Evolutionary conservation across 2,113 vertebrate species (phyloP), one percentile per base, ranked within the genome.

Genomic region (Oceanites oceanicus): DNA sequence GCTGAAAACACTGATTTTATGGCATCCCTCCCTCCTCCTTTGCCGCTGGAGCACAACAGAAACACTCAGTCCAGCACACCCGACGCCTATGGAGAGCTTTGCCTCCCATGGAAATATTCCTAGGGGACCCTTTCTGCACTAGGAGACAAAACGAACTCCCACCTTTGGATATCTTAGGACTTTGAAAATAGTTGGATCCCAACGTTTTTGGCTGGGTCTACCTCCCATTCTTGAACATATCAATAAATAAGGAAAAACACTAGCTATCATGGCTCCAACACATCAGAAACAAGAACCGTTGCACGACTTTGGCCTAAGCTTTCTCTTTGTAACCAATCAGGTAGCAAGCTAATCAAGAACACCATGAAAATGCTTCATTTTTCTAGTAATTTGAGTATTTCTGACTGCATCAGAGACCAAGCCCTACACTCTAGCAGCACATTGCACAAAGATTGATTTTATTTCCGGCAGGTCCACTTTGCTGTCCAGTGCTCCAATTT

Each of bases 371-470:
- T 1, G 3, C 19, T 80, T n/a, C 6, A 8, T 66, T 83, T 86
- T 94, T 66, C 62, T 59, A 76, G 73, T 89, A 93, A 88, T 76
- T 76, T 87, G 58, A 96, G 89, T 92, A 84, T 86, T 87, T 97
- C 90, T 91, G 67, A 83, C 61, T 85, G 56, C 75, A 95, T 72
- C 82, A 79, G 91, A 97, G 86, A 92, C 49, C 71, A 91, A 67
- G 21, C 52, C 59, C 50, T 92, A 72, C 36, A 52, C 86, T 90
- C 66, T 91, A 96, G 86, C 86, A 91, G 78, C 65, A 83, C 76
- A 59, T n/a, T 70, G 53, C 67, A 23, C 76, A 83, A 50, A 83
- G 27, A 65, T 1, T 61, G 70, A 9, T 86, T 94, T 96, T 88
- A 95, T 76, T 95, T 89, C 67, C 93, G 80, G 44, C 61, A 90